phyloP scores from a whole-genome alignment of 2,888 invertebrate species.

The Morinoia aosen region DNA sequence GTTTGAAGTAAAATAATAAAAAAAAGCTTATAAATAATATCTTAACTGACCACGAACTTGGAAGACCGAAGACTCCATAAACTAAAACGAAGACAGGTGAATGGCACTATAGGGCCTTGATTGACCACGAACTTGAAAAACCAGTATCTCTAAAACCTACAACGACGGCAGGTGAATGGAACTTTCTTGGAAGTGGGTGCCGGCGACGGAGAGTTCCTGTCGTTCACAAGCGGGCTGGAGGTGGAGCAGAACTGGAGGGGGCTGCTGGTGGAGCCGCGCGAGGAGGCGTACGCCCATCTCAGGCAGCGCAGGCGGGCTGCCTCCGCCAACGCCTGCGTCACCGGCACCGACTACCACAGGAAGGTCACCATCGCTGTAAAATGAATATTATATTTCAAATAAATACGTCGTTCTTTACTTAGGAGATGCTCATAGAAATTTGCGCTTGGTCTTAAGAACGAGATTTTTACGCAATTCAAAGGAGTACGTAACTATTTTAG shows the following conservation, averaged over 20 bases:
- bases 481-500: no score
- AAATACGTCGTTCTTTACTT: not conserved
- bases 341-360: constrained; percentile 49
- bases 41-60: no score
- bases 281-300: constrained; percentile 54
- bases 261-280: constrained; percentile 58
- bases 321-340: constrained; percentile 57
- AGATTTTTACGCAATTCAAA: no score
- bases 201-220: constrained; percentile 59
- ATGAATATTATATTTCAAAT: not conserved
- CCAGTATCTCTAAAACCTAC: not conserved
- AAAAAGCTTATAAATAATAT: no score
- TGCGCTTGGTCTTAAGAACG: no score
- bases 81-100: no score
- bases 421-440: no score
- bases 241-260: constrained; percentile 52
- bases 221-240: constrained; percentile 59
- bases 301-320: constrained; percentile 55
- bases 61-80: no score
- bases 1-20: no score
- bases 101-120: no score
- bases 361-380: constrained; percentile 42
- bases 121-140: not conserved
- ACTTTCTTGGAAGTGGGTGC: constrained; percentile 62
- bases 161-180: constrained; percentile 40